A percentile compares a stretch with the other conserved stretches of the same genome.
Evolutionary conservation across 92 coral and sea anemone species (phyloP).

Genomic region (Zoanthus solanderi): DNA sequence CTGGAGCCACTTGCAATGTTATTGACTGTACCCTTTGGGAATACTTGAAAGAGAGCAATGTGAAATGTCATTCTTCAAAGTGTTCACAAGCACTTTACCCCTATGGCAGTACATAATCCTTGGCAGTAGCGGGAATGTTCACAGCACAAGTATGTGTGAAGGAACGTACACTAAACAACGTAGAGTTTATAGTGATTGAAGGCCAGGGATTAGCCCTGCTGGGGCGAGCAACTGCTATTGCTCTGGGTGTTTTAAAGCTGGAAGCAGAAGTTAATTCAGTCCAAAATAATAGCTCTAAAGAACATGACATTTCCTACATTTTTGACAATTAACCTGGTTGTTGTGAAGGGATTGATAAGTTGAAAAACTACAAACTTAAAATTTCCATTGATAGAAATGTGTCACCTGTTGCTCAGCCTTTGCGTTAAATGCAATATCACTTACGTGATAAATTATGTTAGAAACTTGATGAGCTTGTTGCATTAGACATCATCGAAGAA

Average conservation of each 20-base stretch:
- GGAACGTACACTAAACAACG: background rate
- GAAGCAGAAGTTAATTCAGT: slow-evolving; percentile 21
- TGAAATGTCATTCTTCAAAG: slow-evolving; percentile 4
- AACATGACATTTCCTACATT: slow-evolving; percentile 11
- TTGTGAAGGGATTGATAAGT: slow-evolving; percentile 69
- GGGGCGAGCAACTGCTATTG: slow-evolving; percentile 44
- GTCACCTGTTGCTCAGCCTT: too few species aligned
- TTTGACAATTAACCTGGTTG: slow-evolving; percentile 60
- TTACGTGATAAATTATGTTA: too few species aligned
- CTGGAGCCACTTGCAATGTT: background rate
- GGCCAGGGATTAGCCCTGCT: slow-evolving; percentile 60
- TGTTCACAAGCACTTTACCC: background rate
- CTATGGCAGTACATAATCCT: background rate
- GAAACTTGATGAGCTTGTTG: too few species aligned
- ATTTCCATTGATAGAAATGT: slow-evolving; percentile 38
- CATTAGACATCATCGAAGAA: too few species aligned
- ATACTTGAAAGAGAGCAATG: background rate
- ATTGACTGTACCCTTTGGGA: background rate
- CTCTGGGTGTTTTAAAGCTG: slow-evolving; percentile 41
- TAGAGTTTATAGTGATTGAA: slow-evolving; percentile 46
- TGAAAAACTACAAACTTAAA: slow-evolving; percentile 51
- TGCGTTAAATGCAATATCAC: too few species aligned
- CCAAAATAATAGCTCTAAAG: background rate
- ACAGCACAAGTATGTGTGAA: background rate
- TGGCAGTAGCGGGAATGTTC: background rate